phyloP scores from a whole-genome alignment of 37 sponge, comb jelly and placozoan genomes.

The Diacarnus erythraeanus region DNA sequence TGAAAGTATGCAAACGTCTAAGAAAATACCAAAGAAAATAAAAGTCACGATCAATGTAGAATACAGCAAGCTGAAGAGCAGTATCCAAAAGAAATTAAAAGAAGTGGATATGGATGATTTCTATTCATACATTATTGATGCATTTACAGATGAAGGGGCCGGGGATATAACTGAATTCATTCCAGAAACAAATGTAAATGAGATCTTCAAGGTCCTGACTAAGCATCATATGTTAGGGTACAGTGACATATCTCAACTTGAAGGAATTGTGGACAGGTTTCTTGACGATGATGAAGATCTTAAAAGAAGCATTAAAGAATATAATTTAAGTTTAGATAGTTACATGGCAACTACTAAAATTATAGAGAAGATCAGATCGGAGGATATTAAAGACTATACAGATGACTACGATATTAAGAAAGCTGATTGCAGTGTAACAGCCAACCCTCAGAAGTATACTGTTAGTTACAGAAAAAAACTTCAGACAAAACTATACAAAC shows the following conservation, averaged over 20 bases:
- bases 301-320: neutral
- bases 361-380: neutral
- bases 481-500: neutral
- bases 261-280: neutral
- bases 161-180: neutral
- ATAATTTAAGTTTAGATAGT: neutral
- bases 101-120: neutral
- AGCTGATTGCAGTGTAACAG: neutral
- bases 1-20: too few relatives aligned
- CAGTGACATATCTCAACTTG: neutral
- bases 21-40: neutral
- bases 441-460: neutral
- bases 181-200: neutral
- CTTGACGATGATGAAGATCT: neutral
- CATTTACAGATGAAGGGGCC: neutral
- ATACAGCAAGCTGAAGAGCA: neutral
- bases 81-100: neutral
- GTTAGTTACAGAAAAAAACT: neutral
- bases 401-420: slow-evolving; percentile 7
- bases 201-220: neutral
- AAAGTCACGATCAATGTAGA: neutral
- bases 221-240: neutral
- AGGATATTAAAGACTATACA: neutral
- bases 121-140: neutral
- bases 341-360: neutral